phyloP scores from a whole-genome alignment of 2,113 vertebrate species.

The Petroica traversi region DNA sequence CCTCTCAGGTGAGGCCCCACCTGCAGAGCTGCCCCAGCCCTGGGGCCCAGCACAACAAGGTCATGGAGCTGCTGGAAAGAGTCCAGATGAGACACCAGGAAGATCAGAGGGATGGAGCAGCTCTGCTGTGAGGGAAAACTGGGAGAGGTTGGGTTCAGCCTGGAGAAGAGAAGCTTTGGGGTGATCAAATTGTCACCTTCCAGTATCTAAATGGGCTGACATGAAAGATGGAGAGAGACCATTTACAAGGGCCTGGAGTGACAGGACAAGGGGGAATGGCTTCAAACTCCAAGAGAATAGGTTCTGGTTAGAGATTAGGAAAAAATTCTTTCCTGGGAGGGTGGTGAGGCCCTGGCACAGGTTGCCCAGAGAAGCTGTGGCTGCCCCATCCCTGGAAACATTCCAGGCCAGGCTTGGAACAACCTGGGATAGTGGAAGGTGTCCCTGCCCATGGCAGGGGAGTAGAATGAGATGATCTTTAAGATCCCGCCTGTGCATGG shows the following conservation, averaged over 20 bases:
- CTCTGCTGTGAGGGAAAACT: background rate
- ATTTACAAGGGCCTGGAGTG: background rate
- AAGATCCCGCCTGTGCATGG: background rate
- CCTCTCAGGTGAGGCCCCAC: background rate
- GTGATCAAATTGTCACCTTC: background rate
- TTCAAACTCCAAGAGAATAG: background rate
- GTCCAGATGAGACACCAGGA: background rate
- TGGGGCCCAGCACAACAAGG: background rate
- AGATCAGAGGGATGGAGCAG: background rate
- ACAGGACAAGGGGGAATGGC: background rate
- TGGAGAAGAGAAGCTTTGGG: background rate
- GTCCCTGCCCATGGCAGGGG: background rate
- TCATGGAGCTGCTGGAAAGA: accelerated
- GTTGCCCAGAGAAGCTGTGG: background rate
- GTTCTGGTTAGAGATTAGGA: background rate
- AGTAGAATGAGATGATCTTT: background rate
- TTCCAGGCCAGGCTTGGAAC: background rate
- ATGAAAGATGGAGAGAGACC: background rate
- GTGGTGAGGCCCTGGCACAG: accelerated
- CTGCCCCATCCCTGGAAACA: accelerated
- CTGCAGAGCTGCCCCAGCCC: background rate
- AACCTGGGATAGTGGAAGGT: accelerated
- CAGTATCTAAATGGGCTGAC: accelerated
- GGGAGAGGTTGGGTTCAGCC: background rate
- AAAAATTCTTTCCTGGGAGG: background rate